These are phyloP conservation scores for Ivindomyrus marchei DNA, from an alignment of 2,113 vertebrate genomes.

Conservation along the genomic window DNA sequence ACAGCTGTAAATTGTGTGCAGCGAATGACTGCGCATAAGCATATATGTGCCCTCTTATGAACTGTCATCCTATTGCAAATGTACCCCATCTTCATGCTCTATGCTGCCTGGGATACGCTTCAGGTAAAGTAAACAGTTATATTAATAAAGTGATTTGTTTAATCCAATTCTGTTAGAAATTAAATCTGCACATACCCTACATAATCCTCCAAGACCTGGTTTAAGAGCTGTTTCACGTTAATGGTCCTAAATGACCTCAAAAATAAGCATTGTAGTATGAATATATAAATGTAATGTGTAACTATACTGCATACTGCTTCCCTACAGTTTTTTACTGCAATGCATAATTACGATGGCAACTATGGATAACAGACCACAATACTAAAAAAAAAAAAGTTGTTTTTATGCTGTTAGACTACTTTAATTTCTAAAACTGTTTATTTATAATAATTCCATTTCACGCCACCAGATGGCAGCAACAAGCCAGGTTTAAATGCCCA, in stretches of 20 bases:
- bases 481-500: neutral
- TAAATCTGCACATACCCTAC: neutral
- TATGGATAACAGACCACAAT: neutral
- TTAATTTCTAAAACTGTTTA: neutral
- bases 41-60: neutral
- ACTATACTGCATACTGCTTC: neutral
- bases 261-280: neutral
- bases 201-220: neutral
- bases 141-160: neutral
- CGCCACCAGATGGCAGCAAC: neutral
- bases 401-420: neutral
- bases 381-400: neutral
- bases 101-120: neutral
- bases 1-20: neutral
- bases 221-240: neutral
- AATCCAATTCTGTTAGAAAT: neutral
- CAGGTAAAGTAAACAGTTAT: neutral
- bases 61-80: neutral
- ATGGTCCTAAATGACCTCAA: neutral
- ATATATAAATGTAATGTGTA: neutral
- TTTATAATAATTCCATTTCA: neutral
- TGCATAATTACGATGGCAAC: neutral
- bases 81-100: neutral
- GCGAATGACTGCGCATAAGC: neutral
- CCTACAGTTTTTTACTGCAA: neutral